These are phyloP conservation scores for Ammodytes marinus DNA, from an alignment of 2,113 vertebrate genomes.

Conservation along the genomic window DNA sequence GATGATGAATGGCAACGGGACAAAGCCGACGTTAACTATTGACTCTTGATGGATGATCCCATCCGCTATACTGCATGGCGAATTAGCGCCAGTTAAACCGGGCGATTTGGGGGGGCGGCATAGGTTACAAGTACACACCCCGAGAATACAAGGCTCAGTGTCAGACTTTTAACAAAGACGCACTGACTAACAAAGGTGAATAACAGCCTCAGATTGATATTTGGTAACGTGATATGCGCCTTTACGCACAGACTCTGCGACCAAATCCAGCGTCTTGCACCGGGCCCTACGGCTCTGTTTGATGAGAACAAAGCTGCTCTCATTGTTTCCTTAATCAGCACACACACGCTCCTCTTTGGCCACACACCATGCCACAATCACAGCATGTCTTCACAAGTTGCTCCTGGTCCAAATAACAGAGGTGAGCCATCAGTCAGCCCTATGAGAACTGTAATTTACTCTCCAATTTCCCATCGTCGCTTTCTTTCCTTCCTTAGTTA, in stretches of 20 bases:
- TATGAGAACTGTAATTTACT: slow-evolving; percentile 69
- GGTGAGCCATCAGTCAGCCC: slow-evolving; percentile 52
- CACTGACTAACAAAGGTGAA: slow-evolving; percentile 37
- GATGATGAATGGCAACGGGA: slow-evolving; percentile 83
- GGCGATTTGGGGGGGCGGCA: slow-evolving; percentile 39
- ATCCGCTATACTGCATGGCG: slow-evolving; percentile 73
- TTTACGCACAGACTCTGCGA: slow-evolving; percentile 53
- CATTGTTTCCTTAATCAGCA: slow-evolving; percentile 49
- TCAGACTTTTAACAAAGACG: slow-evolving; percentile 45
- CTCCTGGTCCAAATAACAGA: slow-evolving; percentile 58
- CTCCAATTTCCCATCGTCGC: slow-evolving; percentile 22
- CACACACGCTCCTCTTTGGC: slow-evolving; percentile 44
- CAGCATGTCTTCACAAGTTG: slow-evolving; percentile 76
- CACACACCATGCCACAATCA: slow-evolving; percentile 68
- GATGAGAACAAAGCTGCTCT: slow-evolving; percentile 63
- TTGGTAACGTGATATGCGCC: slow-evolving; percentile 54
- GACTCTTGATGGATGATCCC: slow-evolving; percentile 87
- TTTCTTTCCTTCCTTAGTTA: slow-evolving; percentile 2
- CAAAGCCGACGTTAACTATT: slow-evolving; percentile 87
- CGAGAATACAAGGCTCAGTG: slow-evolving; percentile 26
- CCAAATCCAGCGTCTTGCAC: slow-evolving; percentile 32
- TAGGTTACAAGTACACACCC: slow-evolving; percentile 6
- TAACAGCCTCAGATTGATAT: slow-evolving; percentile 34
- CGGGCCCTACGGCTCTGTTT: slow-evolving; percentile 30
- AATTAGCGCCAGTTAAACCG: slow-evolving; percentile 76